Evolutionary conservation across 1,140 invertebrate species (phyloP), one percentile per base, ranked within the genome.

Genomic region (Lasaia peninsularis): DNA sequence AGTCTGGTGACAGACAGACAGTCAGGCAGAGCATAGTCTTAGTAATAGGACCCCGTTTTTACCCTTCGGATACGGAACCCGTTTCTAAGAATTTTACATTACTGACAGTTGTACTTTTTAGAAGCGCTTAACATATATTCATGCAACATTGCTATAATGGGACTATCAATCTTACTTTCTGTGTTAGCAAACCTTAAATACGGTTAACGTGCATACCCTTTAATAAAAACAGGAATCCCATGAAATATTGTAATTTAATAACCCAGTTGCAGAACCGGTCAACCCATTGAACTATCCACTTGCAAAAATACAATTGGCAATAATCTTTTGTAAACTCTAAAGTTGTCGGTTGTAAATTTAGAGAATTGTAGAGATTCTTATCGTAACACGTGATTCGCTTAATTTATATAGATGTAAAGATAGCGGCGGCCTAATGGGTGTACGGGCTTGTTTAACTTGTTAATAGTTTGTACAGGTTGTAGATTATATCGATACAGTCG

Each of bases 211-310:
- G 5, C 18, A 3, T 18, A 44, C 40, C 40, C 40, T 44, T 44
- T 20, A 9, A 16, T 21, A 8, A 9, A 44, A 44, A 11, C 18
- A 20, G 20, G 18, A 44, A 44, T 44, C 20, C 14, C 18, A 44
- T 18, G 40, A 80, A 69, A 82, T 80, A 84, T 78, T 69, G 82
- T 84, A 81, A 84, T 84, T 82, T 87, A 84, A 87, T 87, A 84
- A 82, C 71, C 67, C 67, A 44, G 67, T 58, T 54, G 58, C 28
- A 51, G 21, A 67, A 58, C 58, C 49, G 52, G 52, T 35, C 53
- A 59, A 73, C 75, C 34, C 60, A 78, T 79, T 74, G 51, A 60
- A 16, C 61, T 60, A 82, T 80, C 79, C 79, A 75, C 48, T 77
- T 63, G 76, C 69, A 58, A 82, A 48, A 75, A 73, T 78, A 85